A percentile compares a stretch with the other conserved stretches of the same genome.
phyloP scores from a whole-genome alignment of 2,888 invertebrate species.

The Trachelus troglodyta region DNA sequence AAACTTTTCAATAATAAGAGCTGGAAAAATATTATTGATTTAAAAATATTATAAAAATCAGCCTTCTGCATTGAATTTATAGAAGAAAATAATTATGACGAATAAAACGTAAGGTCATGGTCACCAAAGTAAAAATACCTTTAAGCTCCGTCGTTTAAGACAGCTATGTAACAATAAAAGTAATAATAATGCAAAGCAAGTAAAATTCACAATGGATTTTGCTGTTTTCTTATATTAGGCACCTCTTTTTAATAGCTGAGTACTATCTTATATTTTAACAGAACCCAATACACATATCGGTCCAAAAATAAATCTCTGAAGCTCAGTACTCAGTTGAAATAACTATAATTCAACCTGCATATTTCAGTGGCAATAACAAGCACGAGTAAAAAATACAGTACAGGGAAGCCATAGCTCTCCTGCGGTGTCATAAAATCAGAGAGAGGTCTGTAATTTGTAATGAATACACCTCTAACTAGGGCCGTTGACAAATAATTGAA shows the following conservation, averaged over 20 bases:
- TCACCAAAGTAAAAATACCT: too few relatives aligned
- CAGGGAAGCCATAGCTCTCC: slow-evolving; percentile 16
- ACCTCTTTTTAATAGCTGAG: too few relatives aligned
- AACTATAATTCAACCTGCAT: background rate
- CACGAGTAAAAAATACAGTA: background rate
- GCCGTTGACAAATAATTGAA: slow-evolving; percentile 15
- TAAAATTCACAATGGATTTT: too few relatives aligned
- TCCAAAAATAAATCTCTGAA: background rate
- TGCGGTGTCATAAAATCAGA: slow-evolving; percentile 48
- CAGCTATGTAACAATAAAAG: too few relatives aligned
- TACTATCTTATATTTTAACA: too few relatives aligned
- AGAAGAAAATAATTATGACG: too few relatives aligned
- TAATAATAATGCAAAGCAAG: too few relatives aligned
- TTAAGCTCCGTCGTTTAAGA: too few relatives aligned
- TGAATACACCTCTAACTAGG: slow-evolving; percentile 61
- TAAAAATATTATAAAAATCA: background rate
- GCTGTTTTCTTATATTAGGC: too few relatives aligned
- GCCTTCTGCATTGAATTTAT: too few relatives aligned
- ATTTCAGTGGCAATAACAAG: background rate
- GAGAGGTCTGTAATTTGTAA: slow-evolving; percentile 56
- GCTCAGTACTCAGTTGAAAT: background rate
- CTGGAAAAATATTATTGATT: background rate
- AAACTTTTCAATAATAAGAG: background rate
- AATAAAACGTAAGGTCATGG: too few relatives aligned
- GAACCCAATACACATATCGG: too few relatives aligned